Percentiles rank a stretch among this genome's conserved stretches.
These are phyloP conservation scores for Chloropsis cyanopogon DNA, from an alignment of 2,113 vertebrate species.

Conservation along the genomic window DNA sequence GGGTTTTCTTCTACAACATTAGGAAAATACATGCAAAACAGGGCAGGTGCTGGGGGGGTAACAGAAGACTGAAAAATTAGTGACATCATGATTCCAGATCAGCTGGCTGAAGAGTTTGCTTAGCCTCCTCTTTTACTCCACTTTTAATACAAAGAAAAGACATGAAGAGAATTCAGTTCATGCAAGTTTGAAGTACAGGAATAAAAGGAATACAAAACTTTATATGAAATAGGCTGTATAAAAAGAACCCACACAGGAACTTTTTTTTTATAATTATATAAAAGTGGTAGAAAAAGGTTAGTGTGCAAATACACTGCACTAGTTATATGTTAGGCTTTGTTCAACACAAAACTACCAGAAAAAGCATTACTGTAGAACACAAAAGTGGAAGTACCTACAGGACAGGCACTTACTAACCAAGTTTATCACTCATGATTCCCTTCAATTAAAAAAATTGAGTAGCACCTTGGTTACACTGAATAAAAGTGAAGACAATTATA, in stretches of 20 bases:
- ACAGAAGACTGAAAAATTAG: not conserved
- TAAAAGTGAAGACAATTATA: not conserved
- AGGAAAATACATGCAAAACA: not conserved
- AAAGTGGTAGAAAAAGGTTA: not conserved
- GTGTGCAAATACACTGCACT: not conserved
- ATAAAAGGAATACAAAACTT: not conserved
- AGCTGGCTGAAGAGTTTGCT: not conserved
- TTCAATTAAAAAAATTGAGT: not conserved
- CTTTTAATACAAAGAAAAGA: not conserved
- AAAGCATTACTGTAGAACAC: not conserved
- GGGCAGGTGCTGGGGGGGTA: not conserved
- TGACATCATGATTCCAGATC: not conserved
- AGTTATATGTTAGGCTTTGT: not conserved
- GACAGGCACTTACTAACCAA: not conserved
- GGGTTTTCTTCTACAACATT: not conserved
- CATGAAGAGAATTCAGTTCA: not conserved
- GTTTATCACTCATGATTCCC: not conserved
- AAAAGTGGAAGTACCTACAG: not conserved
- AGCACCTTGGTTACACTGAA: not conserved
- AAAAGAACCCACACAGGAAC: not conserved
- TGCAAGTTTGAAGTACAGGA: not conserved
- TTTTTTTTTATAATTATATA: not conserved
- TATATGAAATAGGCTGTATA: not conserved
- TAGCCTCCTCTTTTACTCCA: not conserved
- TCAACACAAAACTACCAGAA: not conserved